phyloP scores from a whole-genome alignment of 2,888 invertebrate genomes.

The Coenonympha glycerion region DNA sequence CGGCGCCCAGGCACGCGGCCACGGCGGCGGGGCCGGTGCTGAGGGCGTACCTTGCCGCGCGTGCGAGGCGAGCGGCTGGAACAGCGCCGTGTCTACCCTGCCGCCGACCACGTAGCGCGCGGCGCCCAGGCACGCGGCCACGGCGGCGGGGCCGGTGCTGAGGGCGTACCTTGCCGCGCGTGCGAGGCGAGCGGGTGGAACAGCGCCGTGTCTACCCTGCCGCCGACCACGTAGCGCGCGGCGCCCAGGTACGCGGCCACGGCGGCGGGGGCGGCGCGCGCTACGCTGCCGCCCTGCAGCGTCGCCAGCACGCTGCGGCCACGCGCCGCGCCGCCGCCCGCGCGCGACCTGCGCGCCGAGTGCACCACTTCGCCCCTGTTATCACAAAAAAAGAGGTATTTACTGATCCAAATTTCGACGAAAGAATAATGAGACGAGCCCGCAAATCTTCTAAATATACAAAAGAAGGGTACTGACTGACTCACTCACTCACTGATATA shows the following conservation, averaged over 20 bases:
- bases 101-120: constrained; percentile 86
- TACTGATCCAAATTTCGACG: too few relatives aligned
- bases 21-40: constrained; percentile 69
- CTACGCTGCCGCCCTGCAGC: constrained; percentile 31
- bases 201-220: constrained; percentile 65
- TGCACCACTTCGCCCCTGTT: constrained; percentile 61
- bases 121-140: constrained; percentile 85
- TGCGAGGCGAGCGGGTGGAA: constrained; percentile 60
- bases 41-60: constrained; percentile 50
- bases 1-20: constrained; percentile 85
- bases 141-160: constrained; percentile 61
- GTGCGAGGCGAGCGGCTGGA: constrained; percentile 56
- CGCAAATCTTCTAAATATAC: too few relatives aligned
- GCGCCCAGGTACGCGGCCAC: constrained; percentile 87
- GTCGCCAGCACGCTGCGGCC: constrained; percentile 32
- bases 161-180: constrained; percentile 50
- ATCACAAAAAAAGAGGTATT: too few relatives aligned
- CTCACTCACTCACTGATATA: too few relatives aligned
- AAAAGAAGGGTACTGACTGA: too few relatives aligned
- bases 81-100: constrained; percentile 66
- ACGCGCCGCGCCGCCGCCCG: constrained; percentile 33
- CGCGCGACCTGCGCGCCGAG: constrained; percentile 29
- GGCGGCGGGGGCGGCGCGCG: constrained; percentile 51
- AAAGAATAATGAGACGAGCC: too few relatives aligned
- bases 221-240: constrained; percentile 86